These are phyloP conservation scores for Acleris literana DNA, from an alignment of 2,888 invertebrate genomes.

Conservation along the genomic window DNA sequence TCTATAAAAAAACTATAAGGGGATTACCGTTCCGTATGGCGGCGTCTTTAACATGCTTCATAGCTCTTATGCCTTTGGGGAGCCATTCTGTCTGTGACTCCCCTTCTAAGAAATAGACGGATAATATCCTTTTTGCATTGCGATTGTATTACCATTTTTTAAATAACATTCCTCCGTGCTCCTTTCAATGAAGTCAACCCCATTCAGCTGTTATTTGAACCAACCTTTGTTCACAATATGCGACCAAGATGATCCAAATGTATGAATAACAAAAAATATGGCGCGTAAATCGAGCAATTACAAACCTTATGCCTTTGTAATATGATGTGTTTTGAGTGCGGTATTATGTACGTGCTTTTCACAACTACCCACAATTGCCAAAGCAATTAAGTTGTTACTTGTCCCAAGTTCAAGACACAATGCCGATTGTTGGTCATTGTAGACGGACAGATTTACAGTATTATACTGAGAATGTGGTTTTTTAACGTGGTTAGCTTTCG, in stretches of 20 bases:
- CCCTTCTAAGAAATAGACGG: not conserved
- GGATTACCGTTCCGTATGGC: no score
- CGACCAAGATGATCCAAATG: constrained; percentile 20
- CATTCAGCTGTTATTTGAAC: constrained; percentile 29
- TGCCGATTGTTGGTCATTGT: constrained; percentile 11
- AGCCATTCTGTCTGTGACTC: no score
- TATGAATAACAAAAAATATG: no score
- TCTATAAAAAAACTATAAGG: no score
- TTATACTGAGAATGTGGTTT: not conserved
- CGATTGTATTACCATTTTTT: not conserved
- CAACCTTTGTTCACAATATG: constrained; percentile 24
- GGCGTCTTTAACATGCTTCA: no score
- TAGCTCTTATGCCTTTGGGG: no score
- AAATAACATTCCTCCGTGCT: constrained; percentile 32
- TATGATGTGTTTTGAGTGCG: no score
- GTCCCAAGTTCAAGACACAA: constrained; percentile 26
- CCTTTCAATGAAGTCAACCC: constrained; percentile 22
- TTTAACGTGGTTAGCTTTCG: no score
- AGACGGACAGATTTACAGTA: not conserved
- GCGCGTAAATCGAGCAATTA: no score
- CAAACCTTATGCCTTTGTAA: no score
- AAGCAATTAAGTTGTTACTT: constrained; percentile 15
- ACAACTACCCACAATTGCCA: constrained; percentile 7
- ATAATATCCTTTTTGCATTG: not conserved
- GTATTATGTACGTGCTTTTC: constrained; percentile 17